A percentile compares a stretch with the other conserved stretches of the same genome.
phyloP scores from a whole-genome alignment of 53 echinoderm and acorn worm genomes.

The Paelopatides confundens region DNA sequence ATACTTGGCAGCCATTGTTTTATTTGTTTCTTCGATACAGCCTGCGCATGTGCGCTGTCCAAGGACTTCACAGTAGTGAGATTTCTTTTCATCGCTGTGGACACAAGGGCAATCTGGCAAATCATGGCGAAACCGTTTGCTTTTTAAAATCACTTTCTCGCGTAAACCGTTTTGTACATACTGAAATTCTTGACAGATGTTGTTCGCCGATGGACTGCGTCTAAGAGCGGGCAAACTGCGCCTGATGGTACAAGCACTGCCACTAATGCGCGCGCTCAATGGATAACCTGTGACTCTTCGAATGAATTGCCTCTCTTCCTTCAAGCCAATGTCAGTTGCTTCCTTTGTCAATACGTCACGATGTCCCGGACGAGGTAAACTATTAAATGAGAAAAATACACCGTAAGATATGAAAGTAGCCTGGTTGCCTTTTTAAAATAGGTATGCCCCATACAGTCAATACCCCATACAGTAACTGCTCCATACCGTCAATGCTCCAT shows the following conservation, averaged over 20 bases:
- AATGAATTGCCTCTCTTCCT: conserved; percentile 76
- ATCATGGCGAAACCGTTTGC: conserved; percentile 71
- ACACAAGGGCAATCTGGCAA: conserved; percentile 53
- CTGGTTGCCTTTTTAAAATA: too few relatives aligned
- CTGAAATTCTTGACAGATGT: conserved; percentile 81
- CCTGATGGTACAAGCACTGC: conserved; percentile 62
- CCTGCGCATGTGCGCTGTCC: conserved; percentile 80
- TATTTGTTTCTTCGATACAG: conserved; percentile 82
- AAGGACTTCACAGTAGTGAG: conserved; percentile 92
- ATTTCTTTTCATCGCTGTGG: conserved; percentile 55
- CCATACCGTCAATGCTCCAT: too few relatives aligned
- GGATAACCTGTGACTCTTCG: conserved; percentile 75
- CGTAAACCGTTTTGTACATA: conserved; percentile 86
- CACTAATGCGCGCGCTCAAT: conserved; percentile 79
- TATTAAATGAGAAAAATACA: background rate
- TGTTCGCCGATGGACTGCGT: conserved; percentile 83
- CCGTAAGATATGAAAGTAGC: too few relatives aligned
- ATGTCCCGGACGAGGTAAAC: conserved; percentile 84
- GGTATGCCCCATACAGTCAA: too few relatives aligned
- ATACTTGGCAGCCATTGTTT: conserved; percentile 81
- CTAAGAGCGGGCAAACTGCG: conserved; percentile 54
- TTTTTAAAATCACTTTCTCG: conserved; percentile 81
- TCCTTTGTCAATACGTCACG: conserved; percentile 69
- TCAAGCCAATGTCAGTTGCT: conserved; percentile 74
- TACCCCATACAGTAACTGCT: too few relatives aligned